Base-by-base conservation (phyloP, 2,888 invertebrate species). In the Branchellion lobata region DNA sequence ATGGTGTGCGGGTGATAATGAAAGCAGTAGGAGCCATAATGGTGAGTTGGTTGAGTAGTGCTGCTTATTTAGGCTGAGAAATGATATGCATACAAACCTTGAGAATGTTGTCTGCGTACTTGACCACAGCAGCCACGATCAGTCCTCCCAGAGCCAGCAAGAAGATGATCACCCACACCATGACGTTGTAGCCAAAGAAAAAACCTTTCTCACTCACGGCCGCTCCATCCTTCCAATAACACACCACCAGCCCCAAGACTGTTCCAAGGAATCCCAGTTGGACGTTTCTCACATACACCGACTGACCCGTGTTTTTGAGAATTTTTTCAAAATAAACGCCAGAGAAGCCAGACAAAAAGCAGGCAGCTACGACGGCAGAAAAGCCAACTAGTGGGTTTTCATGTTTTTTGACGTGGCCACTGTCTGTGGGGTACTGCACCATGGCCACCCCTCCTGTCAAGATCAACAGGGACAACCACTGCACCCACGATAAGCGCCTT, bases 81-180 rank as follows among this genome's bases (percentile, higher is more conserved):
- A n/a, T n/a, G n/a, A n/a, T n/a, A n/a, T n/a, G n/a, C n/a, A n/a
- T n/a, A n/a, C n/a, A n/a, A n/a, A 77, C 77, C 78, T 90, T 99
- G 3, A 99, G 90, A 85, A 99, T 99, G 88, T 99, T 99, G 88
- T 99, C 98, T 0, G 99, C 98, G 88, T 98, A 98, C 89, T 99
- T 99, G 36, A 99, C 96, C 1, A 99, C 99, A 83, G 98, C 92
- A 0, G 99, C 99, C 8, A 99, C 98, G 76, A 98, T 92, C 1
- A 99, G 90, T 5, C 99, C 99, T 0, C 99, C 98, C 24, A 94
- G 92, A 0, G 97, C 96, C 89, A 98, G 96, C 74, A 86, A 88
- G 33, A 93, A 86, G 1, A 99, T 92, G 79, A 97, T 90, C 85
- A 95, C 85, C 88, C 89, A 89, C 5, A 98, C 91, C 90, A 92